A percentile compares a stretch with the other conserved stretches of the same genome.
Evolutionary conservation across 2,113 vertebrate genomes (phyloP).

Genomic region (Prietella phreatophila): DNA sequence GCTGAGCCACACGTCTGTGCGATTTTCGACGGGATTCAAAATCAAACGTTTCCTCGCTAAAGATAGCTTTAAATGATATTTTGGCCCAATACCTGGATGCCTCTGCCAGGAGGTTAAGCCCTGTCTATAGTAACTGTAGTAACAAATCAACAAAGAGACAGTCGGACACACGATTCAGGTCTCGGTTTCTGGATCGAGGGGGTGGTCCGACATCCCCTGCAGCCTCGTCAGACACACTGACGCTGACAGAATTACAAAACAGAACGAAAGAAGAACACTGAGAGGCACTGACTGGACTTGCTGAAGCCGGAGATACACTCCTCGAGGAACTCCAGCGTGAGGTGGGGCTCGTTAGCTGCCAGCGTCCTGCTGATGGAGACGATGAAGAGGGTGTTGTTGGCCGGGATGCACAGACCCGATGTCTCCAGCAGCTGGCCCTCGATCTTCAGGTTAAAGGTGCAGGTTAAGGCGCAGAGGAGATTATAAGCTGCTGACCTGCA

Average conservation of each 20-base stretch:
- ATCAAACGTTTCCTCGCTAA: not conserved
- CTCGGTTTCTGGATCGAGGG: not conserved
- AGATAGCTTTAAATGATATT: not conserved
- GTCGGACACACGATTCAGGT: not conserved
- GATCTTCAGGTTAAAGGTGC: constrained; percentile 99
- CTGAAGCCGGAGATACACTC: constrained; percentile 99
- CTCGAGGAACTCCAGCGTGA: constrained; percentile 96
- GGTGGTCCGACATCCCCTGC: not conserved
- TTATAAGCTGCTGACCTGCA: constrained; percentile 98
- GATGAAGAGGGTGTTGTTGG: constrained; percentile 99
- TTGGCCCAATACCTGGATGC: not conserved
- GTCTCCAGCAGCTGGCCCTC: constrained; percentile 98
- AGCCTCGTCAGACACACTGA: not conserved
- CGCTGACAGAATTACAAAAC: not conserved
- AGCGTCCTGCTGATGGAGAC: constrained; percentile 98
- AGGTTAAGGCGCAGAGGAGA: constrained; percentile 97
- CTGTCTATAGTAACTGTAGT: not conserved
- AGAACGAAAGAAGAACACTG: not conserved
- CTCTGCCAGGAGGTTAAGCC: not conserved
- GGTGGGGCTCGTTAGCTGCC: constrained; percentile 95
- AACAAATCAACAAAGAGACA: not conserved
- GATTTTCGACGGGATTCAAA: too few species aligned
- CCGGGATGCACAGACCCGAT: constrained; percentile 96
- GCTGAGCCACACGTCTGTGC: not conserved
- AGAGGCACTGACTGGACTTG: constrained; percentile 90